Percentiles rank a stretch among this genome's conserved stretches.
These are phyloP conservation scores for Alcedo atthis DNA, from an alignment of 2,797 vertebrate species.

Conservation along the genomic window DNA sequence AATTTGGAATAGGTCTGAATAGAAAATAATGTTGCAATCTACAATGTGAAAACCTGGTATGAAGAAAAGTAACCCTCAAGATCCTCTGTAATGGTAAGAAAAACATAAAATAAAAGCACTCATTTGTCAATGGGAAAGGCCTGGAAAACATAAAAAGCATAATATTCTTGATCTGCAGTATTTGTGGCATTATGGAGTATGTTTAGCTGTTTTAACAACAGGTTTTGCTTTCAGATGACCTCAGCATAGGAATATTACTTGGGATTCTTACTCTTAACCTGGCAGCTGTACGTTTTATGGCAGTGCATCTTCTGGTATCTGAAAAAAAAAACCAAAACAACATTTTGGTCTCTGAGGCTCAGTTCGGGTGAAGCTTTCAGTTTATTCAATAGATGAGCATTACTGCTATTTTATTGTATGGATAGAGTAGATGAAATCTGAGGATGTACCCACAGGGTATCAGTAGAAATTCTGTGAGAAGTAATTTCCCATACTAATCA, in stretches of 20 bases:
- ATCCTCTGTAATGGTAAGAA: slow-evolving; percentile 3
- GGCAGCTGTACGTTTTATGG: neutral
- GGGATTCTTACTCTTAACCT: neutral
- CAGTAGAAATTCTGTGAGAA: neutral
- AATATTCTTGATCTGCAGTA: slow-evolving; percentile 21
- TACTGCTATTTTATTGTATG: neutral
- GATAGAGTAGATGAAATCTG: neutral
- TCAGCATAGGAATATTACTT: neutral
- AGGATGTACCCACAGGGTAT: neutral
- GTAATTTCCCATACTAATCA: neutral
- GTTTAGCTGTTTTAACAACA: slow-evolving; percentile 17
- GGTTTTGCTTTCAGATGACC: neutral
- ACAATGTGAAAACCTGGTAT: neutral
- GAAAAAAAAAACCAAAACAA: neutral
- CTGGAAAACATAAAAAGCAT: slow-evolving; percentile 15
- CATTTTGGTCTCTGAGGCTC: neutral
- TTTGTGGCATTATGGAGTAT: slow-evolving; percentile 27
- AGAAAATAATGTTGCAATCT: neutral
- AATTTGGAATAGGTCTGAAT: neutral
- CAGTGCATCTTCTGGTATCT: neutral
- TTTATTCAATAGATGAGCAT: neutral
- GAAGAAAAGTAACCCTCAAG: slow-evolving; percentile 2
- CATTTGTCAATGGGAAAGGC: slow-evolving; percentile 36
- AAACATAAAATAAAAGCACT: neutral
- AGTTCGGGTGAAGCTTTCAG: neutral